These are phyloP conservation scores for Mus musculus DNA, from an alignment of 2,113 vertebrate genomes.

Conservation along the genomic window GRCm39 chrX:60696501-60697000, in stretches of 20 bases:
- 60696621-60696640: background rate
- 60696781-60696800: background rate
- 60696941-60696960: background rate
- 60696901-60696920: conserved; percentile 15
- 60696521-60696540: conserved; percentile 52
- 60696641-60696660: background rate
- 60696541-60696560: background rate
- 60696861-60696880: conserved; percentile 52
- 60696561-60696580: background rate
- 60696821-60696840: background rate
- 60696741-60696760: background rate
- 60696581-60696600: background rate
- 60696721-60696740: background rate
- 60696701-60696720: background rate
- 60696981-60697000: background rate
- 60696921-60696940: background rate
- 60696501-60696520: background rate
- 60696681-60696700: conserved; percentile 9
- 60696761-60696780: background rate
- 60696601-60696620: background rate
- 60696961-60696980: background rate
- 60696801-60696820: background rate
- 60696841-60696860: background rate
- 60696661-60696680: background rate
- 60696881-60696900: background rate